These are phyloP conservation scores for Avahi laniger DNA, from an alignment of 2,797 vertebrate species.

Conservation along the genomic window DNA sequence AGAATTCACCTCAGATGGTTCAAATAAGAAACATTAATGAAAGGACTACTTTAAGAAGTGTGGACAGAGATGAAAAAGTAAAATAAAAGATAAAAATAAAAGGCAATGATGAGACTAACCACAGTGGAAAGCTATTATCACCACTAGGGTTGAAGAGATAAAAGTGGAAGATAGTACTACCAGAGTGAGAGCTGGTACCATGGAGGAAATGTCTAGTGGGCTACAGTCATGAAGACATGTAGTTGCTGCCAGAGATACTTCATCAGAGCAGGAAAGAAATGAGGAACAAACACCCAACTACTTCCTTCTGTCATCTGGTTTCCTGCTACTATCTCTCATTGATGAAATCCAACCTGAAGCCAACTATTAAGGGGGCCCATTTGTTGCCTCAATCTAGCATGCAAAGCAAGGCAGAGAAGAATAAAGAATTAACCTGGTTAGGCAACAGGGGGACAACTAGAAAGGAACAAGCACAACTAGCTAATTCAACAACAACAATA, in stretches of 20 bases:
- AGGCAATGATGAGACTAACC: not conserved
- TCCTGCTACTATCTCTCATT: not conserved
- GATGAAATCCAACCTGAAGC: not conserved
- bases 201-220: not conserved
- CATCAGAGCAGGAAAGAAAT: not conserved
- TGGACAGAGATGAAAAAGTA: not conserved
- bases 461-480: not conserved
- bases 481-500: not conserved
- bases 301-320: not conserved
- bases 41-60: not conserved
- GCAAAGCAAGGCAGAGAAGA: not conserved
- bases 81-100: not conserved
- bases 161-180: not conserved
- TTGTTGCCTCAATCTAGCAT: not conserved
- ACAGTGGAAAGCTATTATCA: not conserved
- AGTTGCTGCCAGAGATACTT: not conserved
- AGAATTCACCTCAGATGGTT: not conserved
- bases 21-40: not conserved
- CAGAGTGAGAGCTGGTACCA: not conserved
- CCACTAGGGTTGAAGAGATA: not conserved
- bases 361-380: no score
- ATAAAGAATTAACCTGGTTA: not conserved
- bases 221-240: not conserved
- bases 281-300: not conserved
- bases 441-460: not conserved